These are phyloP conservation scores for Nothocercus julius DNA, from an alignment of 2,113 vertebrate genomes.

Conservation along the genomic window DNA sequence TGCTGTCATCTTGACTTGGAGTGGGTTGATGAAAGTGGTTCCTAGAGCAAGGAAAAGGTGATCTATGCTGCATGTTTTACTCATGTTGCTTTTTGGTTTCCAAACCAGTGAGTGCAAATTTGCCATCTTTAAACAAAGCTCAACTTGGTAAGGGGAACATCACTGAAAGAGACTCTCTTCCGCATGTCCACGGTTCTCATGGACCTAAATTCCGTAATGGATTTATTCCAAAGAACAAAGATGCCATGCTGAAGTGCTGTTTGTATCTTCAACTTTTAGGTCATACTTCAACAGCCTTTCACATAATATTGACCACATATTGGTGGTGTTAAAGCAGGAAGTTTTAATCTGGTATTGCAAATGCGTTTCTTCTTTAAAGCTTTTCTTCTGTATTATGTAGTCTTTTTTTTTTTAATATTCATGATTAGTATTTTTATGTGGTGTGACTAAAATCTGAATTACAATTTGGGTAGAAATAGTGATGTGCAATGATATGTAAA, in stretches of 20 bases:
- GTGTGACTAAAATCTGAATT: background rate
- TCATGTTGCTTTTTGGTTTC: background rate
- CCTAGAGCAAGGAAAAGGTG: background rate
- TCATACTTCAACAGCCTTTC: background rate
- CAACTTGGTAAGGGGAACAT: background rate
- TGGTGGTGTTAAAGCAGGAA: background rate
- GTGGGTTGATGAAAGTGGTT: accelerated
- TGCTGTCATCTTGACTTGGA: background rate
- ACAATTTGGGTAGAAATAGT: background rate
- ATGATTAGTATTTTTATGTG: background rate
- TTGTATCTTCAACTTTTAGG: background rate
- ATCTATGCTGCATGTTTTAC: background rate
- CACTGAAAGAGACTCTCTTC: background rate
- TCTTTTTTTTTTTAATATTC: background rate
- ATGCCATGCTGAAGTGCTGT: background rate
- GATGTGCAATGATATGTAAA: background rate
- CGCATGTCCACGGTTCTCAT: accelerated
- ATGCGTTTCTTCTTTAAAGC: background rate
- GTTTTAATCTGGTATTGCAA: background rate
- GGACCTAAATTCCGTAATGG: background rate
- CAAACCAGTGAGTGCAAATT: background rate
- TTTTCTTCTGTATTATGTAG: accelerated
- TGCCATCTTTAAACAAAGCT: background rate
- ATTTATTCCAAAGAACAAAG: background rate
- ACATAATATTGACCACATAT: background rate